A percentile compares a stretch with the other conserved stretches of the same genome.
Conservation (phyloP, 2,888 invertebrate species). For the Sphaeridia pumilis region DNA sequence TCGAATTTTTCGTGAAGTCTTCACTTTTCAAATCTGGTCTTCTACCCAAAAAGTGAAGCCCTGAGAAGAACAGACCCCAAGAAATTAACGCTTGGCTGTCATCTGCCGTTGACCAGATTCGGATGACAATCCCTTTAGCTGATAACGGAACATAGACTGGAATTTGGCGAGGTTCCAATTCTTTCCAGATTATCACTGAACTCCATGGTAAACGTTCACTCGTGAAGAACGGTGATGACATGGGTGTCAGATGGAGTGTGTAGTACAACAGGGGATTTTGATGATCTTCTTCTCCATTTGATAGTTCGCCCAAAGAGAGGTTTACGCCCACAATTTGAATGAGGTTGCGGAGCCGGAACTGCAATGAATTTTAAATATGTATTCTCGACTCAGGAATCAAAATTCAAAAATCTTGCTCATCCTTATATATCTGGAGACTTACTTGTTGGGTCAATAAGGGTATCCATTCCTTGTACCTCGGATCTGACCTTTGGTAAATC, state of each 20-base stretch:
- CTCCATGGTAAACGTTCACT: constrained; percentile 56
- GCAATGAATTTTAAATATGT: too few relatives aligned
- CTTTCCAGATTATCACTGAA: constrained; percentile 67
- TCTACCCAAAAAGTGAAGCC: constrained; percentile 53
- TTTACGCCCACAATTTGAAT: constrained; percentile 61
- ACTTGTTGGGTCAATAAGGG: constrained; percentile 75
- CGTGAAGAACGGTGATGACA: constrained; percentile 72
- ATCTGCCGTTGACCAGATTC: constrained; percentile 42
- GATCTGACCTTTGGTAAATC: constrained; percentile 39
- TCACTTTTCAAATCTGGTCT: constrained; percentile 42
- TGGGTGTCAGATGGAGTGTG: constrained; percentile 65
- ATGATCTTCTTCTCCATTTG: constrained; percentile 18
- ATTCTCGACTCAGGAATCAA: too few relatives aligned
- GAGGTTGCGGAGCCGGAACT: constrained; percentile 52
- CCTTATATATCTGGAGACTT: too few relatives aligned
- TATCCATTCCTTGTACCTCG: constrained; percentile 64
- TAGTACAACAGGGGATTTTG: constrained; percentile 42
- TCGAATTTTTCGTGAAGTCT: constrained; percentile 53
- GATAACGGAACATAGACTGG: constrained; percentile 18
- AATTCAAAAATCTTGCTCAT: too few relatives aligned
- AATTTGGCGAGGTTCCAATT: constrained; percentile 47
- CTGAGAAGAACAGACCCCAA: constrained; percentile 76
- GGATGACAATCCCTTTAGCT: constrained; percentile 41
- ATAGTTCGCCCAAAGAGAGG: constrained; percentile 37
- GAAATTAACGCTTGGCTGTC: constrained; percentile 40